Evolutionary conservation across 2,113 vertebrate genomes (phyloP).

Genomic region (Herpetotheres cachinnans): DNA sequence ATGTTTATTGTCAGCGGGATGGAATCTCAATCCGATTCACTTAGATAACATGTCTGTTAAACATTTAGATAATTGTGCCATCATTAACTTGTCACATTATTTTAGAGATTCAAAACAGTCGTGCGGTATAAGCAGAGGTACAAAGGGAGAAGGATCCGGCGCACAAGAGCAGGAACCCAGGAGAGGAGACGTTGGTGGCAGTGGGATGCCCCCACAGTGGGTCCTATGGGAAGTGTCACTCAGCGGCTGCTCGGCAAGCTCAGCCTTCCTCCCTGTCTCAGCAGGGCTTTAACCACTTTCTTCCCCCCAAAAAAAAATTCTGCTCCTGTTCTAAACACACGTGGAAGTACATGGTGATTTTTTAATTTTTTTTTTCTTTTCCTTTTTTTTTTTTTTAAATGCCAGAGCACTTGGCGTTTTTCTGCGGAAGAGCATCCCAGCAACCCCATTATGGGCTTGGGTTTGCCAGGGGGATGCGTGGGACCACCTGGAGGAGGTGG

Average conservation of each 20-base stretch:
- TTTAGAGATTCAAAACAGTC: slow-evolving; percentile 88
- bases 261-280: not conserved
- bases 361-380: not conserved
- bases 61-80: slow-evolving; percentile 98
- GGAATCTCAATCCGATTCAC: slow-evolving; percentile 92
- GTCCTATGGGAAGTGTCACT: not conserved
- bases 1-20: slow-evolving; percentile 87
- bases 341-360: rapidly evolving
- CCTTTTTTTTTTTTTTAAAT: not conserved
- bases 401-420: not conserved
- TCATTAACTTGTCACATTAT: slow-evolving; percentile 98
- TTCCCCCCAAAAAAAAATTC: rapidly evolving
- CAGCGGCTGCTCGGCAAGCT: rapidly evolving
- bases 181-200: not conserved
- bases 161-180: not conserved
- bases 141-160: not conserved
- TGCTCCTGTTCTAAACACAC: rapidly evolving
- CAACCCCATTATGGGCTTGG: rapidly evolving
- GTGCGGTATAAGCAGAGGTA: slow-evolving; percentile 67
- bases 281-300: too few relatives aligned
- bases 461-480: not conserved
- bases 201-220: not conserved
- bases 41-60: slow-evolving; percentile 93
- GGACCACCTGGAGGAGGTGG: not conserved
- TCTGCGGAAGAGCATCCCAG: not conserved